phyloP scores from a whole-genome alignment of 2,797 vertebrate genomes.

The Brachymystax lenok region DNA sequence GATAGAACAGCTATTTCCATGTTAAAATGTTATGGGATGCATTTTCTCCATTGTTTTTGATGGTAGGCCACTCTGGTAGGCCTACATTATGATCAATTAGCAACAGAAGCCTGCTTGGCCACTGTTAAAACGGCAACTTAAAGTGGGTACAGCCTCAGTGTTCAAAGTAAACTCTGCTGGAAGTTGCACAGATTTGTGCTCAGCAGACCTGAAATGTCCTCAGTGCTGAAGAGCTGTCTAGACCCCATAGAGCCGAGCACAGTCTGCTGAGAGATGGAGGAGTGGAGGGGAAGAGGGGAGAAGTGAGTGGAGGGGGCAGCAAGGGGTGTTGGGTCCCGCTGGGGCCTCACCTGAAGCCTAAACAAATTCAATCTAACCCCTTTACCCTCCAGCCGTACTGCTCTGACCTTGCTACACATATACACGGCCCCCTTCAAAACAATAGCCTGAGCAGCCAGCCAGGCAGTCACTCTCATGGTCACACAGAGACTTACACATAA shows the following conservation, averaged over 20 bases:
- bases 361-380: constrained; percentile 19
- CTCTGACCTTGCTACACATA: constrained; percentile 17
- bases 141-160: too few species aligned
- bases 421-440: constrained; percentile 10
- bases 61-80: too few species aligned
- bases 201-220: too few species aligned
- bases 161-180: too few species aligned
- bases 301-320: constrained; percentile 15
- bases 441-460: constrained; percentile 11
- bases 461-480: neutral
- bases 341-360: constrained; percentile 9
- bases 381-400: neutral
- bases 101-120: too few species aligned
- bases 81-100: too few species aligned
- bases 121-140: too few species aligned
- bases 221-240: constrained; percentile 14
- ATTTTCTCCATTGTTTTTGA: too few species aligned
- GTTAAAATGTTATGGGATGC: too few species aligned
- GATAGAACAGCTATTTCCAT: too few species aligned
- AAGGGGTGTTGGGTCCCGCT: constrained; percentile 1
- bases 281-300: neutral
- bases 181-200: too few species aligned
- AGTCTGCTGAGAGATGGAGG: neutral
- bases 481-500: constrained; percentile 40
- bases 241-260: neutral